Percentiles rank a stretch among this genome's conserved stretches.
phyloP scores from a whole-genome alignment of 2,797 vertebrate genomes.

The Cirrhinus mrigala region DNA sequence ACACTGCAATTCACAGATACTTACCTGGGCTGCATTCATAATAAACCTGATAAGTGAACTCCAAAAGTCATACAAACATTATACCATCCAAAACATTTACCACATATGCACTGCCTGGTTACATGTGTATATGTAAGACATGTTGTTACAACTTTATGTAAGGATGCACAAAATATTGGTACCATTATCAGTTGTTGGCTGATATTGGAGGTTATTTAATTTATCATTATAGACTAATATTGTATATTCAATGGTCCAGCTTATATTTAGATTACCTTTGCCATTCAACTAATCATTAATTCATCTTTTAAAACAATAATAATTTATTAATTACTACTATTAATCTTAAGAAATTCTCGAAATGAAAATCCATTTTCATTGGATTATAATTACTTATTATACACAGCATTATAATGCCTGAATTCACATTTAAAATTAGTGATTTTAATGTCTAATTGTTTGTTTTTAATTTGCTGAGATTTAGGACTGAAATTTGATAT shows the following conservation, averaged over 20 bases:
- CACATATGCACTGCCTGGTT: slow-evolving; percentile 75
- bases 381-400: too few relatives aligned
- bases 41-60: slow-evolving; percentile 11
- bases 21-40: slow-evolving; percentile 32
- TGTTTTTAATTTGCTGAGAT: too few relatives aligned
- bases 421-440: background rate
- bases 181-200: background rate
- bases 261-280: background rate
- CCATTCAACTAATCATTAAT: too few relatives aligned
- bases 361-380: too few relatives aligned
- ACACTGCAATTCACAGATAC: slow-evolving; percentile 32
- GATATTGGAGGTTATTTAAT: too few relatives aligned
- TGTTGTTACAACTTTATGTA: background rate
- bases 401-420: too few relatives aligned
- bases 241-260: background rate
- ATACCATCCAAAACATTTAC: background rate
- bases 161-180: background rate
- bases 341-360: too few relatives aligned
- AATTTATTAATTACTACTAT: too few relatives aligned
- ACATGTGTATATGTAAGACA: slow-evolving; percentile 4
- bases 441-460: background rate
- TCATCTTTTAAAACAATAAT: too few relatives aligned
- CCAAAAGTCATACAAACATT: background rate
- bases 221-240: background rate
- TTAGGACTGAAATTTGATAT: background rate